Conservation (phyloP, 2,113 vertebrate species). For the Toxostoma redivivum region DNA sequence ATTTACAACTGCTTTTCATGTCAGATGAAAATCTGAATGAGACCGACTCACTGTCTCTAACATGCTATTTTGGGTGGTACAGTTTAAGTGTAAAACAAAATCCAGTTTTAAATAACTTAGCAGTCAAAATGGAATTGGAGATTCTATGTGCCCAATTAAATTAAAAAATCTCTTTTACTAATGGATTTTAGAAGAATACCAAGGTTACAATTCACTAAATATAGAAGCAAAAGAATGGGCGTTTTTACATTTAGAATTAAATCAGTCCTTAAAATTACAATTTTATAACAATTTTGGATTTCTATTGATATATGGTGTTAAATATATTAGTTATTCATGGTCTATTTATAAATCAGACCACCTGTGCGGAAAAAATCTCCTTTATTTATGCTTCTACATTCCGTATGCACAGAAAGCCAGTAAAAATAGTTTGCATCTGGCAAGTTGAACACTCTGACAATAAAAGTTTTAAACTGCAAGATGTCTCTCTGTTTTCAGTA, state of each 20-base stretch:
- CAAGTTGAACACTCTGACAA: constrained; percentile 29
- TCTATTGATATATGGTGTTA: background rate
- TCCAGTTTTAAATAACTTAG: background rate
- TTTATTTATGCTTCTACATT: constrained; percentile 10
- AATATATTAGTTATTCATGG: background rate
- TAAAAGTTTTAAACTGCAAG: constrained; percentile 48
- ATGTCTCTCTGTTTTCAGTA: constrained; percentile 4
- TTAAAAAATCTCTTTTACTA: background rate
- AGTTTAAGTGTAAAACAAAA: background rate
- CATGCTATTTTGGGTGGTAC: background rate
- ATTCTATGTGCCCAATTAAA: background rate
- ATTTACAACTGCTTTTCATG: background rate
- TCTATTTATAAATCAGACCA: background rate
- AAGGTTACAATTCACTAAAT: background rate
- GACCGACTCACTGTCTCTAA: background rate
- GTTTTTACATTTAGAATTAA: background rate
- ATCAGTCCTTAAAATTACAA: background rate
- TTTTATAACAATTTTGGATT: background rate
- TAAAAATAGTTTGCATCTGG: constrained; percentile 55
- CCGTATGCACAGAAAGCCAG: background rate
- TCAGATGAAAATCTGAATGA: background rate
- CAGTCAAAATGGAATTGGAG: background rate
- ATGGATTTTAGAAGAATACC: background rate
- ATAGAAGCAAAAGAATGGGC: background rate
- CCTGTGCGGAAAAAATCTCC: background rate